Conservation (phyloP, 2,113 vertebrate genomes). For the Triplophysa tibetana region DNA sequence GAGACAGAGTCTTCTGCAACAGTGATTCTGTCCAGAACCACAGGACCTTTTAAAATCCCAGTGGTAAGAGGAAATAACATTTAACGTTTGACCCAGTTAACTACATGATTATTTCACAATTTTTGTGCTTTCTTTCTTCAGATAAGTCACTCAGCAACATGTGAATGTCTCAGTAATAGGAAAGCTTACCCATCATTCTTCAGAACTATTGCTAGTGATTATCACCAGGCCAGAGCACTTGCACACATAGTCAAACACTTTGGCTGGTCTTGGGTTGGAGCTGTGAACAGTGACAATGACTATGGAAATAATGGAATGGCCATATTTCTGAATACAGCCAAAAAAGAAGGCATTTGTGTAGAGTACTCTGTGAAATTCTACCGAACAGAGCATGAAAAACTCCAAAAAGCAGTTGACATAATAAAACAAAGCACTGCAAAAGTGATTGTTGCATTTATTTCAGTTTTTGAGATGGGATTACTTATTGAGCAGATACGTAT, state of each 20-base stretch:
- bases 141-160: conserved; percentile 74
- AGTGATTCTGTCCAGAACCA: conserved; percentile 62
- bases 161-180: conserved; percentile 72
- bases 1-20: not conserved
- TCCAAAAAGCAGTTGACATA: conserved; percentile 66
- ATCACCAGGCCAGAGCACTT: conserved; percentile 67
- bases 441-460: conserved; percentile 71
- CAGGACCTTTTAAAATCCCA: conserved; percentile 59
- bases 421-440: conserved; percentile 66
- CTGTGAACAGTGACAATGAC: conserved; percentile 71
- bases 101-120: conserved; percentile 42
- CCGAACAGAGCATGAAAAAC: conserved; percentile 62
- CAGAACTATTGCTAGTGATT: conserved; percentile 74
- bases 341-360: conserved; percentile 70
- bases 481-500: conserved; percentile 67
- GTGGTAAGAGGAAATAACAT: conserved; percentile 63
- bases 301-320: conserved; percentile 76
- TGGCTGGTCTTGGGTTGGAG: conserved; percentile 68
- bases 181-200: conserved; percentile 71
- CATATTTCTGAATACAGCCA: conserved; percentile 66
- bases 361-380: conserved; percentile 70
- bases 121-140: conserved; percentile 59
- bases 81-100: not conserved
- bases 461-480: conserved; percentile 70
- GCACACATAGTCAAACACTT: conserved; percentile 71